These are phyloP conservation scores for Hyperoplus immaculatus DNA, from an alignment of 2,797 vertebrate genomes.

Conservation along the genomic window DNA sequence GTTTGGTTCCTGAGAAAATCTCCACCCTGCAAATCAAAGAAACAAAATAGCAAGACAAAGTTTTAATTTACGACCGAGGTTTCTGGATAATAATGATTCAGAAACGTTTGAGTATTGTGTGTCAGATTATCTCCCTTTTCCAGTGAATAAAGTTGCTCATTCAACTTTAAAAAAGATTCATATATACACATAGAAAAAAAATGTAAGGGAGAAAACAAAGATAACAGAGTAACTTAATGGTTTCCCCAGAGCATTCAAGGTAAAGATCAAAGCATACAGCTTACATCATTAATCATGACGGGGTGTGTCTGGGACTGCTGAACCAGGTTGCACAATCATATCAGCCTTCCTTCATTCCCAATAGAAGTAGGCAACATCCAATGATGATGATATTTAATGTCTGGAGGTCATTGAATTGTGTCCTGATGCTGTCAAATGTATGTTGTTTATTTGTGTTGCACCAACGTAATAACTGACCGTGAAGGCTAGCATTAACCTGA, in stretches of 20 bases:
- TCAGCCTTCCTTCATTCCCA: not conserved
- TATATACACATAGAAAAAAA: not conserved
- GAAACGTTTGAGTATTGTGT: not conserved
- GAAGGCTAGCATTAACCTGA: not conserved
- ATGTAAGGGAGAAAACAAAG: not conserved
- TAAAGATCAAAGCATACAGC: not conserved
- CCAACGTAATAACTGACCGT: too few species aligned
- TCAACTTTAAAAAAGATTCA: not conserved
- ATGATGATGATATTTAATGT: not conserved
- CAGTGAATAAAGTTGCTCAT: not conserved
- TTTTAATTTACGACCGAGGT: not conserved
- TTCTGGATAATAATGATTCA: not conserved
- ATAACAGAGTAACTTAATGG: not conserved
- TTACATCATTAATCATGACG: not conserved
- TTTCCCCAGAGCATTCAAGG: not conserved
- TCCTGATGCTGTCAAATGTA: not conserved
- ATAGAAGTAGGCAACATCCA: not conserved
- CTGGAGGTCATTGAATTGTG: not conserved
- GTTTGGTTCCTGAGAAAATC: not conserved
- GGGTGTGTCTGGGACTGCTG: constrained; percentile 1
- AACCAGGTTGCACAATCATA: not conserved
- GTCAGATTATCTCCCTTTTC: not conserved
- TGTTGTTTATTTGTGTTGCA: not conserved
- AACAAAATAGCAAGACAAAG: not conserved
- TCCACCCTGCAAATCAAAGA: not conserved